Base-by-base conservation (phyloP, 2,113 vertebrate species). In the Anoura caudifer region DNA sequence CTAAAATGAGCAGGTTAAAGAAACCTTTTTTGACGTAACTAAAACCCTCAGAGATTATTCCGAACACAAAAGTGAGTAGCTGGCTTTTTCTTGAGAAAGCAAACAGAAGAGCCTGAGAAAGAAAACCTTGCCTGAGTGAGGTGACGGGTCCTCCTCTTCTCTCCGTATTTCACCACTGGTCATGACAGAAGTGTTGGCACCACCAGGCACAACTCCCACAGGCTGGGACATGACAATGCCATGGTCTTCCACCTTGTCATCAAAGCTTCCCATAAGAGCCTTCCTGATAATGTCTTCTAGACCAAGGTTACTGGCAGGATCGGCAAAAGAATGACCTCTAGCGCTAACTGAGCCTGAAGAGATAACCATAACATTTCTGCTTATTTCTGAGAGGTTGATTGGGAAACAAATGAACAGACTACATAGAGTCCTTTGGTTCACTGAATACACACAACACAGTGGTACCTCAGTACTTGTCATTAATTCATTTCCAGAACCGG, bases 281-380 rank as follows among this genome's bases (percentile, higher is more conserved):
- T 99, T 99, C 97, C 99, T 99, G 95, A 99, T 99, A 85, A 99
- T 99, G 98, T 99, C 99, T 98, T 99, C 99, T 95, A 99, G 98
- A 84, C 99, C 99, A 50, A 99, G 98, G 96, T 99, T 99, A 98
- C 99, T 99, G 97, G 99, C 99, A 94, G 99, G 99, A 97, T 99
- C 99, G 93, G 99, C 99, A 97, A 99, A 99, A 80, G 99, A 99
- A 98, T 99, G 99, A 98, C 99, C 99, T 98, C 99, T 98, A 83
- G 99, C 98, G 91, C 99, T 99, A 92, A 99, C 98, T 95, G 98
- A 98, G 97, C 99, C 99, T 99, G 98, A 96, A 84, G 85, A 98
- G 56, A 98, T 85, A 97, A 94, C n/a, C 88, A 67, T 17, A n/a
- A 33, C 22, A 12, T 31, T 61, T n/a, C 72, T n/a, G 56, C 65